Base-by-base conservation (phyloP, 1,140 invertebrate species). In the Drosophila dunni region DNA sequence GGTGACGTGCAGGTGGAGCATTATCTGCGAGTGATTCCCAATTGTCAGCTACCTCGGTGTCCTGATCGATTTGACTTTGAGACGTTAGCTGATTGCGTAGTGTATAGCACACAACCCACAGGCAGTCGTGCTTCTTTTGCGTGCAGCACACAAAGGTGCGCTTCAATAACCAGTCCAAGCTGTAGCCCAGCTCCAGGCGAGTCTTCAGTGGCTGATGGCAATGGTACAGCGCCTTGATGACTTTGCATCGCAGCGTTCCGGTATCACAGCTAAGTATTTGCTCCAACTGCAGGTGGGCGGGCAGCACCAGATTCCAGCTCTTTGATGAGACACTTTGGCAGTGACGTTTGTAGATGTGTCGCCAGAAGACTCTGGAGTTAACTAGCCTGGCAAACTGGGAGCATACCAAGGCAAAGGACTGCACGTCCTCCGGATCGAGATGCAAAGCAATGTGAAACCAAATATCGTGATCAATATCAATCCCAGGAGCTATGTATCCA, bases 401-500 rank as follows among this genome's bases (percentile, higher is more conserved):
- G 29, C 91, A 92, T 34, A 92, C 91, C 29, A 92, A 24, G 2
- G 89, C 82, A 20, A 91, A 92, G 9, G 64, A 56, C 57, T 90
- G 78, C 6, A 92, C 83, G 64, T 92, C 83, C 58, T 92, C 89
- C 2, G 91, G 91, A 9, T 80, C 76, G 11, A 92, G 75, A 7
- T 75, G 72, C 73, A 89, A 63, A 3, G 91, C 71, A 50, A 92
- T 78, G 11, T 90, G 81, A 40, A 90, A 92, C 91, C 91, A 92
- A 67, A 91, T 78, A 50, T 92, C 89, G 56, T 89, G 79, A 2
- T 57, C 56, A 45, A 78, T 58, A 38, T 53, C 46, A 13, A 71
- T 45, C n/a, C 11, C 40, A 38, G 20, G 78, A 33, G 17, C 17
- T 1, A 15, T 72, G 60, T 36, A 20, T 24, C 33, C 17, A 9